Evolutionary conservation across 2,888 invertebrate genomes (phyloP), one percentile per base, ranked within the genome.

Genomic region (Serripes groenlandicus): DNA sequence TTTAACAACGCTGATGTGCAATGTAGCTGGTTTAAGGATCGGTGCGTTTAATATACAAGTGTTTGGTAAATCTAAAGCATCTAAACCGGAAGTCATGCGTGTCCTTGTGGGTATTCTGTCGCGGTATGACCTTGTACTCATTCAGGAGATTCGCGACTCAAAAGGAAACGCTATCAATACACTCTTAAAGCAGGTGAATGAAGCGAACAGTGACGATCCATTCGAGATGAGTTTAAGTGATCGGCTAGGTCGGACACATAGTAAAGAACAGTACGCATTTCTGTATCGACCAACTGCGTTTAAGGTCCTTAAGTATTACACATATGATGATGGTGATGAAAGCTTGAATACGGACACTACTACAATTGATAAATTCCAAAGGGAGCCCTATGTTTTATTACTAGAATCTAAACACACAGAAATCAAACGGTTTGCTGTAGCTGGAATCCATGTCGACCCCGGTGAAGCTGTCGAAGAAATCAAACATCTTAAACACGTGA

Each of bases 71-170:
- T 75, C 77, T 26, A 91, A 91, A 72, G 77, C 89, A 9, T 37
- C 42, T 18, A 83, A 90, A 9, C 18, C 75, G 18, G 73, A 83
- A 3, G 88, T 90, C 0, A 80, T 91, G 85, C 76, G 78, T 1
- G 69, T 82, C 34, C 62, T 91, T 7, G 81, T 78, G 9, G 84
- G 91, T 91, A 84, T 68, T 81, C 73, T 21, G 11, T 2, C 32
- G 18, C 49, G 91, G 9, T 92, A 92, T 79, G 91, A 92, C 75
- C 86, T 92, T 23, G 69, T 90, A 3, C 81, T 92, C 26, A 81
- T 92, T 2, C 90, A 91, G 83, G 92, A 92, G 78, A 91, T 92
- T 35, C 78, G 90, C 35, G 92, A 92, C 64, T 56, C 54, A 0
- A 70, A 76, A 7, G 88, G 81, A 21, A 75, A 71, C n/a, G 88